These are phyloP conservation scores for Cylindroiulus punctatus DNA, from an alignment of 2,888 invertebrate genomes.

Conservation along the genomic window DNA sequence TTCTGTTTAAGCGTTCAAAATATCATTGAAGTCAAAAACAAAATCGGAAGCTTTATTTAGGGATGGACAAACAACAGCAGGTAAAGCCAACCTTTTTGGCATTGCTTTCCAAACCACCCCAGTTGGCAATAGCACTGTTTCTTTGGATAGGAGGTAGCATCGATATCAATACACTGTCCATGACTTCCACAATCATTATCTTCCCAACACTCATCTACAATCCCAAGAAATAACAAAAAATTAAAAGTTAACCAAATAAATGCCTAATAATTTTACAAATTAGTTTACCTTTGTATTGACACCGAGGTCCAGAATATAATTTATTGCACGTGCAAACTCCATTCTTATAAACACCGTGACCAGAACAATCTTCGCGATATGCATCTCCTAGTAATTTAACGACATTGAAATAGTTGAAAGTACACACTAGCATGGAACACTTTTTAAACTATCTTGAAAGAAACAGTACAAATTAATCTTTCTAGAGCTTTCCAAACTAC, in stretches of 20 bases:
- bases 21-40: neutral
- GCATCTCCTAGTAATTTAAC: constrained; percentile 71
- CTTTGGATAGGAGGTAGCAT: constrained; percentile 82
- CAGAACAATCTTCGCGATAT: constrained; percentile 85
- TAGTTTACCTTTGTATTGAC: constrained; percentile 58
- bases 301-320: constrained; percentile 73
- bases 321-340: constrained; percentile 62
- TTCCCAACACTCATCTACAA: constrained; percentile 82
- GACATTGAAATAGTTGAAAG: neutral
- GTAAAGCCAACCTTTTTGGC: constrained; percentile 77
- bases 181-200: constrained; percentile 84
- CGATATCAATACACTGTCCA: constrained; percentile 84
- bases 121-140: constrained; percentile 89
- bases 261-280: neutral
- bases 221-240: constrained; percentile 67
- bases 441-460: neutral
- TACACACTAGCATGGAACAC: neutral
- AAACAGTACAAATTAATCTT: no score
- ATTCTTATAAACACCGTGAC: constrained; percentile 72
- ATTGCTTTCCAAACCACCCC: constrained; percentile 88
- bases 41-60: neutral
- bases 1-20: constrained; percentile 68
- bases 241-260: constrained; percentile 79
- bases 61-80: neutral
- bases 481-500: no score